Percentiles rank a stretch among this genome's conserved stretches.
Evolutionary conservation across 2,797 vertebrate genomes (phyloP).

Genomic region (Oreochromis grahami): DNA sequence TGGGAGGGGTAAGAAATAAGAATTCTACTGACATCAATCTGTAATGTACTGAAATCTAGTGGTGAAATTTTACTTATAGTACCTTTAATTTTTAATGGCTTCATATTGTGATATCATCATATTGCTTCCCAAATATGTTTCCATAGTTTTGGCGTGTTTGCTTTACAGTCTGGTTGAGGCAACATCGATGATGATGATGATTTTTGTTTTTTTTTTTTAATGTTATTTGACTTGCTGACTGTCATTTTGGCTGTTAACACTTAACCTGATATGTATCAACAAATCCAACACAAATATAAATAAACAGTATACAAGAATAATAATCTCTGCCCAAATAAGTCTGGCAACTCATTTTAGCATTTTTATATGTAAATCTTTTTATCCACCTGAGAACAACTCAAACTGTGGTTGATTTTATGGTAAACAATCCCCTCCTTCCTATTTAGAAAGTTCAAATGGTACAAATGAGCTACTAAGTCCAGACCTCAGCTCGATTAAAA

Average conservation of each 20-base stretch:
- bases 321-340: not conserved
- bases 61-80: not conserved
- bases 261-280: not conserved
- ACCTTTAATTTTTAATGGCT: not conserved
- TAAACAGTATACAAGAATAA: not conserved
- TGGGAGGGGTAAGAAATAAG: not conserved
- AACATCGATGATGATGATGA: not conserved
- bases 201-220: not conserved
- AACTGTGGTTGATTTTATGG: not conserved
- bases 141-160: not conserved
- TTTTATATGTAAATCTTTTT: not conserved
- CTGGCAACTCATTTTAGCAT: not conserved
- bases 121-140: not conserved
- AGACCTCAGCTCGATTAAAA: not conserved
- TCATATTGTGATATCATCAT: not conserved
- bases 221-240: not conserved
- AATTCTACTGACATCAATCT: not conserved
- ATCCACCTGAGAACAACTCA: not conserved
- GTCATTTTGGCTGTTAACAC: not conserved
- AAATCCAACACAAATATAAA: not conserved
- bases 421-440: not conserved
- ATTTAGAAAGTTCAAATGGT: not conserved
- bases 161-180: not conserved
- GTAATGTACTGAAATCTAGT: not conserved
- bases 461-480: not conserved